phyloP scores from a whole-genome alignment of 2,113 vertebrate species.

The Brachirus orientalis region DNA sequence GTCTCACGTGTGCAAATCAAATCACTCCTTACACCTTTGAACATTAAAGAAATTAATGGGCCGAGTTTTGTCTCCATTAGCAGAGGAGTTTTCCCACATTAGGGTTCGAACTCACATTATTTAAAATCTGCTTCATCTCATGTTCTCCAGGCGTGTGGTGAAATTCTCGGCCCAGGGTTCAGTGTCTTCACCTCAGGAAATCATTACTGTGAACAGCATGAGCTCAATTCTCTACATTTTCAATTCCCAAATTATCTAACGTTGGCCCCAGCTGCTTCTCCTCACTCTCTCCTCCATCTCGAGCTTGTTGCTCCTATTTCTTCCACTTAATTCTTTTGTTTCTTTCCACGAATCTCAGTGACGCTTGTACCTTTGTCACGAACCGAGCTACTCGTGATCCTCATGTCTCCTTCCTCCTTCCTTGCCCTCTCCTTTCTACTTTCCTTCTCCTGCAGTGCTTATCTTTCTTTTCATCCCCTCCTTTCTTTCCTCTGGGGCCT shows the following conservation, averaged over 20 bases:
- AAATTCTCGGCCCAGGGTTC: slow-evolving; percentile 42
- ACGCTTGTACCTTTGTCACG: no score
- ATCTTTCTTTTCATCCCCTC: neutral
- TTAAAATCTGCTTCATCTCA: no score
- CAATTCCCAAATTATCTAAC: slow-evolving; percentile 25
- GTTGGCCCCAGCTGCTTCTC: neutral
- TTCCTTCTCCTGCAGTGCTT: no score
- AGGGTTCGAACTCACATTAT: neutral
- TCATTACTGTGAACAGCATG: slow-evolving; percentile 47
- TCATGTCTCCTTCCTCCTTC: neutral
- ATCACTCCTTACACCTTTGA: no score
- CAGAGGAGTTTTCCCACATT: no score
- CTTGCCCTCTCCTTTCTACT: neutral
- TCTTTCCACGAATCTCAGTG: neutral
- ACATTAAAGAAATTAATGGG: no score
- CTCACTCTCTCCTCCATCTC: slow-evolving; percentile 4
- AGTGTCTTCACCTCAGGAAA: slow-evolving; percentile 42
- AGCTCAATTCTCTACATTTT: slow-evolving; percentile 20
- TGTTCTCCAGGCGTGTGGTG: slow-evolving; percentile 8
- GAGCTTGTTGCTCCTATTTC: no score
- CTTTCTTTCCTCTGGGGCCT: neutral
- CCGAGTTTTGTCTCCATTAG: no score
- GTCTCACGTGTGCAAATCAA: no score
- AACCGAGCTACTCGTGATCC: no score
- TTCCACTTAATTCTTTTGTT: slow-evolving; percentile 38